Conservation (phyloP, 2,113 vertebrate genomes). For the Chauna torquata region DNA sequence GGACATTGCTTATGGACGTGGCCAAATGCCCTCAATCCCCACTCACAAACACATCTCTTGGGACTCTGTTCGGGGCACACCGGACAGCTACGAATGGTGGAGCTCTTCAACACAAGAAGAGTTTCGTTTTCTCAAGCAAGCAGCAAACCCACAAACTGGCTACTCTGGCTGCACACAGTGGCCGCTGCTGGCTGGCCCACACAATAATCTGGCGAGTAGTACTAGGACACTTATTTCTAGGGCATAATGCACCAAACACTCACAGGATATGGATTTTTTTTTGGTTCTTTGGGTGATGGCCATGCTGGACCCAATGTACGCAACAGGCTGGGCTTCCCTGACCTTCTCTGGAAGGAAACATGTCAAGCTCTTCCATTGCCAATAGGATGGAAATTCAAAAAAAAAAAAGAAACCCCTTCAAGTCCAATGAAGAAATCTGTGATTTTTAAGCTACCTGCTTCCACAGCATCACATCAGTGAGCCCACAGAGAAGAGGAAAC, state of each 20-base stretch:
- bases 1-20: background rate
- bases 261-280: background rate
- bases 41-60: background rate
- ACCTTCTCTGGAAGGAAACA: background rate
- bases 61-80: background rate
- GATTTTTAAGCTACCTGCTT: background rate
- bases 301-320: background rate
- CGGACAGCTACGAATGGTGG: background rate
- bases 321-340: background rate
- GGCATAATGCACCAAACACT: background rate
- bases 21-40: background rate
- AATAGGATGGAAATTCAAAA: background rate
- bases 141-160: background rate
- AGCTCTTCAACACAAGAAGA: background rate
- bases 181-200: background rate
- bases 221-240: background rate
- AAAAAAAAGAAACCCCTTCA: background rate
- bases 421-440: background rate
- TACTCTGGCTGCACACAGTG: background rate
- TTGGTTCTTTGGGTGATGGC: background rate
- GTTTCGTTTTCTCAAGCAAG: background rate
- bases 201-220: background rate
- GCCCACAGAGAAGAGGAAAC: background rate
- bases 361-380: background rate
- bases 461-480: background rate